phyloP scores from a whole-genome alignment of 2,113 vertebrate species.

The Ameiurus melas region DNA sequence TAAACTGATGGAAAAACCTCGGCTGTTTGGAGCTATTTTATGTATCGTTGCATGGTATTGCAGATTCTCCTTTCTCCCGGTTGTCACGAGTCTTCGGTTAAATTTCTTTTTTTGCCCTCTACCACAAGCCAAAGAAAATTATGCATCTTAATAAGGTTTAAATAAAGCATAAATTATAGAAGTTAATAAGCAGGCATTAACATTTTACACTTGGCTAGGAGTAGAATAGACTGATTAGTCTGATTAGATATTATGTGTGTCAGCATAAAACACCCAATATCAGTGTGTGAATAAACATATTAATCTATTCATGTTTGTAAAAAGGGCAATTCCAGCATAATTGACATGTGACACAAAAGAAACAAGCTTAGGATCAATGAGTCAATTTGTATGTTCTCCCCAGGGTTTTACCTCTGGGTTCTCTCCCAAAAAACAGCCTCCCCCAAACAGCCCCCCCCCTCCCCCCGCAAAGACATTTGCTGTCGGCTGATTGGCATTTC shows the following conservation, averaged over 20 bases:
- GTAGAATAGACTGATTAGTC: neutral
- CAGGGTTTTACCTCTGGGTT: no score
- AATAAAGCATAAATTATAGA: neutral
- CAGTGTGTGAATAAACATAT: neutral
- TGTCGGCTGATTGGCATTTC: no score
- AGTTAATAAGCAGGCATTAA: neutral
- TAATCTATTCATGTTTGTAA: neutral
- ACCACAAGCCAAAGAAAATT: neutral
- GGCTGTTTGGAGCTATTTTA: neutral
- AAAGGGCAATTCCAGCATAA: neutral
- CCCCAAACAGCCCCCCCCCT: no score
- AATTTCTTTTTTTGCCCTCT: neutral
- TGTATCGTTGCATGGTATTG: neutral
- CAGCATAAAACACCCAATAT: neutral
- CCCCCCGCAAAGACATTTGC: no score
- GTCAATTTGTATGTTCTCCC: no score
- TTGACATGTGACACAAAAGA: neutral
- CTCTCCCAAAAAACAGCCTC: no score
- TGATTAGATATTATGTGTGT: neutral
- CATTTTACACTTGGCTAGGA: neutral
- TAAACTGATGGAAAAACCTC: neutral
- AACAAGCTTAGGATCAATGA: neutral
- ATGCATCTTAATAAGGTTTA: neutral
- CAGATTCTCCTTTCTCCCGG: no score
- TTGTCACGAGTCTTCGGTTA: neutral